Conservation (phyloP, 1,140 invertebrate species). For the Littorina saxatilis region DNA sequence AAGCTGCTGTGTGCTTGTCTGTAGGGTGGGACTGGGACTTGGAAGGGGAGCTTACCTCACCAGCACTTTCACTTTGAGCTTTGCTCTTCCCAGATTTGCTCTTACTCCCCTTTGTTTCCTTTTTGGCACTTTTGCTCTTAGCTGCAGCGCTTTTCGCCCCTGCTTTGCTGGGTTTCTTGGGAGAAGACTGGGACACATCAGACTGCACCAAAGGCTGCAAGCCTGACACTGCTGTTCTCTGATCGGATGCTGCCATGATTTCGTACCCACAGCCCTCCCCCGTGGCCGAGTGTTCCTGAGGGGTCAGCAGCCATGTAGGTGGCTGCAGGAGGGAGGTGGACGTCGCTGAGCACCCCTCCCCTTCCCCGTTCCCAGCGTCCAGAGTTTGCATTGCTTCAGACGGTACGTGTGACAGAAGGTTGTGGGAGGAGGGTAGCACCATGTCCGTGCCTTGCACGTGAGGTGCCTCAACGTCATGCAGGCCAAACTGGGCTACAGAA, state of each 20-base stretch:
- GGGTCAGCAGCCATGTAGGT: slow-evolving; percentile 32
- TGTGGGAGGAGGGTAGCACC: slow-evolving; percentile 5
- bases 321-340: slow-evolving; percentile 35
- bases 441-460: not conserved
- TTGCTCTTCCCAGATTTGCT: not conserved
- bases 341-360: not conserved
- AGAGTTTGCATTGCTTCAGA: slow-evolving; percentile 4
- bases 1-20: not conserved
- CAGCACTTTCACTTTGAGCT: not conserved
- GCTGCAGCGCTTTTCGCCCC: not conserved
- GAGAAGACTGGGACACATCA: not conserved
- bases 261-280: not conserved
- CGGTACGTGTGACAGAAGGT: not conserved
- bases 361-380: slow-evolving; percentile 1
- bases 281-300: slow-evolving; percentile 28
- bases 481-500: not conserved
- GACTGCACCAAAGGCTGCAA: not conserved
- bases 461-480: not conserved
- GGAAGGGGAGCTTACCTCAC: not conserved
- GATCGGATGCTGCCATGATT: slow-evolving; percentile 17
- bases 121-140: slow-evolving; percentile 30
- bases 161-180: not conserved
- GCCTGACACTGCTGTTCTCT: not conserved
- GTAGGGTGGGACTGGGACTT: not conserved
- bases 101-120: not conserved